Base-by-base conservation (phyloP, 2,888 invertebrate species). In the Sicus ferrugineus region DNA sequence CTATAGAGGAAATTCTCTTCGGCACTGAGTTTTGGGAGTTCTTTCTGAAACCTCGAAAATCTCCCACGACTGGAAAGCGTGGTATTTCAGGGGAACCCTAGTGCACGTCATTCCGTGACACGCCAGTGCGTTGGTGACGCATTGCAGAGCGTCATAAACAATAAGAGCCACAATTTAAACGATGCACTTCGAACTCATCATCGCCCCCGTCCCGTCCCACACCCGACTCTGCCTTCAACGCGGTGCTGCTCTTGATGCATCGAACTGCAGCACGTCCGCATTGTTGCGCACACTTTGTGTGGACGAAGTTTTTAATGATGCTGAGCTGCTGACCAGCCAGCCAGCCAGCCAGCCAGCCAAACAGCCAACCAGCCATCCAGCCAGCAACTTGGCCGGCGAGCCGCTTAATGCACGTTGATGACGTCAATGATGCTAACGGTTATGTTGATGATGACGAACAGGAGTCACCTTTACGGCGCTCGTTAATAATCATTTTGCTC, bases 121-220 rank as follows among this genome's bases (percentile, higher is more conserved):
- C 16, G 61, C n/a, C 14, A 0, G 54, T 21, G 59, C 31, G 34
- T 61, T 11, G 26, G 19, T 48, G 63, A 28, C 63, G 63, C 63
- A 63, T 63, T 63, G 63, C 63, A 48, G 63, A 30, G 28, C 48
- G 19, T 54, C 65, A 66, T 66, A 66, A 66, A 66, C 65, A 66
- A 66, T 65, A 65, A 66, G 31, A 54, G 54, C 65, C 23, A 54
- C 65, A 66, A 66, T 54, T 66, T 52, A 42, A 31, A n/a, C 52
- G 42, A 42, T 56, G 34, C 52, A 9, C 23, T 11, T 14, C 26
- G 16, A 23, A 26, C 34, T 42, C 1, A 34, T 42, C 42, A 42
- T 4, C 16, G 5, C 14, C n/a, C 42, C 1, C 42, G 7, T 4
- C 42, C 9, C 42, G 42, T 16, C 42, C 34, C 2, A 0, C 16